Base-by-base conservation (phyloP, 92 coral and sea anemone genomes). In the Diadumene lineata region DNA sequence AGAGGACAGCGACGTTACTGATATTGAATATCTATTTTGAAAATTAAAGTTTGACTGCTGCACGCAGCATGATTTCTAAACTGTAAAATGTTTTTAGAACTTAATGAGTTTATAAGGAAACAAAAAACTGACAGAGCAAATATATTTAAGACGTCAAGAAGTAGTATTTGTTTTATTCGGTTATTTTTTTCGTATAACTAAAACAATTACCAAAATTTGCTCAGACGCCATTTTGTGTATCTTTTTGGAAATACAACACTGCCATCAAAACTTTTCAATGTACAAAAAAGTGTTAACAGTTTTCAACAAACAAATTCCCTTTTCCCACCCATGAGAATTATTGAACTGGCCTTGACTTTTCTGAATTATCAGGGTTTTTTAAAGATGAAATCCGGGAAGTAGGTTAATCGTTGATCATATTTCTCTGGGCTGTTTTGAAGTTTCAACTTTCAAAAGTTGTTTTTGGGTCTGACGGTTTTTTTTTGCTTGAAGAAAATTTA, bases 21-120 rank as follows among this genome's bases (percentile, higher is more conserved):
- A 9, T 4, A 16, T 53, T 53, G 58, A 53, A 53, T 13, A 21
- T 53, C 58, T 53, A 21, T 53, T 13, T 53, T 53, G 19, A 53
- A 38, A 53, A 53, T 53, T 53, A 53, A 53, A 53, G 58, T 53
- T 53, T 53, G 19, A 58, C 64, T 58, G 31, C 31, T 26, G 1
- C 3, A 25, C 31, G 1, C 31, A 58, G 64, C 64, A 17, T 58
- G 64, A 22, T 2, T 9, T 13, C 60, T 3, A 7, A 3, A 58
- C 16, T 58, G 17, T 6, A 58, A 58, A 25, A 25, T 22, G 31
- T 58, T 58, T 58, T 58, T 58, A 9, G 22, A 58, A 58, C 31
- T 22, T 6, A 22, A 22, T 58, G 64, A 58, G 64, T 58, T 58
- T 22, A 22, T 38, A 38, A 32, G 7, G 64, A 58, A 58, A 22